Evolutionary conservation across 1,140 invertebrate species (phyloP).

Genomic region (Tetramorium alpestre): DNA sequence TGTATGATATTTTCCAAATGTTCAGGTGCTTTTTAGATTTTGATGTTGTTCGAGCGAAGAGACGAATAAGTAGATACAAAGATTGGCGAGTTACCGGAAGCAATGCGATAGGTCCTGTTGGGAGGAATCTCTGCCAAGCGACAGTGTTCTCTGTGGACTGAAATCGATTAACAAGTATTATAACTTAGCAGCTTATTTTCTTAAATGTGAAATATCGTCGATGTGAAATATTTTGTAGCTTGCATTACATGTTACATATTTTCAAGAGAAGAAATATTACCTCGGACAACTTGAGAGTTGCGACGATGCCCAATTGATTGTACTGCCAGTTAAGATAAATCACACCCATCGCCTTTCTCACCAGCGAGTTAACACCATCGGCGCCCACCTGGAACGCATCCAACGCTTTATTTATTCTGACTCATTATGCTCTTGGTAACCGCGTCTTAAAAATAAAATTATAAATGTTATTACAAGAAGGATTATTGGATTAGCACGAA

Average conservation of each 20-base stretch:
- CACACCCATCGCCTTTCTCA: slow-evolving; percentile 92
- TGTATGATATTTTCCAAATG: neutral
- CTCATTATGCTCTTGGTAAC: neutral
- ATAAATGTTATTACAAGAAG: neutral
- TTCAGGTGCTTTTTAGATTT: neutral
- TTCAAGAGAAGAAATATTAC: slow-evolving; percentile 81
- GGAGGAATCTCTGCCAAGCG: slow-evolving; percentile 98
- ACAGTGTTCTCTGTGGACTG: slow-evolving; percentile 91
- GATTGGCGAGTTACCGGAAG: slow-evolving; percentile 90
- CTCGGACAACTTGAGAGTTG: slow-evolving; percentile 93
- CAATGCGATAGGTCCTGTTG: slow-evolving; percentile 95
- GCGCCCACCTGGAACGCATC: slow-evolving; percentile 91
- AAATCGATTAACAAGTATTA: slow-evolving; percentile 73
- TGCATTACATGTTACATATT: slow-evolving; percentile 3
- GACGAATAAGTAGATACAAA: neutral
- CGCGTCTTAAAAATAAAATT: slow-evolving; percentile 19
- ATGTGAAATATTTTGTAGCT: neutral
- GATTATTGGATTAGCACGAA: neutral
- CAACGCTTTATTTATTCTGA: slow-evolving; percentile 8
- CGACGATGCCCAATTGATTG: slow-evolving; percentile 95
- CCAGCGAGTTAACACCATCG: slow-evolving; percentile 95
- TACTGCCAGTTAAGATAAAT: slow-evolving; percentile 94
- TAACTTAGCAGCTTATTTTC: neutral
- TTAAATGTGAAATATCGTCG: neutral
- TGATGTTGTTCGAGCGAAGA: neutral